These are phyloP conservation scores for Allygus modestus DNA, from an alignment of 2,888 invertebrate species.

Conservation along the genomic window DNA sequence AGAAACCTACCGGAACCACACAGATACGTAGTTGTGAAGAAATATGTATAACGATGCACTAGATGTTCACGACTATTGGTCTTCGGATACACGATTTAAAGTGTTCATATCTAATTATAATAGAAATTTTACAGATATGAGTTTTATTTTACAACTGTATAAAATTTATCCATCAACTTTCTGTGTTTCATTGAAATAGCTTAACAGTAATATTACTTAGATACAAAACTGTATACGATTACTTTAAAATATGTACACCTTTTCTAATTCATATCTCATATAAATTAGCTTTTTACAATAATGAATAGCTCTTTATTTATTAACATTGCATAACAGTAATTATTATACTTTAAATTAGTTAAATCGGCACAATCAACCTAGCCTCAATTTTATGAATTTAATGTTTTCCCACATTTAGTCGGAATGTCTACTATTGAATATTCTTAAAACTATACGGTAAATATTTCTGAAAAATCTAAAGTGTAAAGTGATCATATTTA, in stretches of 20 bases:
- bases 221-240: constrained; percentile 45
- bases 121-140: constrained; percentile 42
- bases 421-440: too few relatives aligned
- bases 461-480: too few relatives aligned
- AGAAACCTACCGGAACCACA: constrained; percentile 2
- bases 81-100: constrained; percentile 31
- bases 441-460: too few relatives aligned
- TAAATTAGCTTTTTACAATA: too few relatives aligned
- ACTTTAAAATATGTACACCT: not conserved
- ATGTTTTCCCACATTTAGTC: too few relatives aligned
- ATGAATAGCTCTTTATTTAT: too few relatives aligned
- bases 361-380: too few relatives aligned
- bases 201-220: constrained; percentile 20
- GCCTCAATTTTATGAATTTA: too few relatives aligned
- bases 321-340: too few relatives aligned
- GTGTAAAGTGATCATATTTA: too few relatives aligned
- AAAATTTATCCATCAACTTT: constrained; percentile 45
- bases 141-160: constrained; percentile 26
- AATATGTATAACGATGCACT: constrained; percentile 17
- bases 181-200: not conserved
- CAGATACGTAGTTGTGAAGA: constrained; percentile 14
- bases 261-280: too few relatives aligned
- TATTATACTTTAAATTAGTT: too few relatives aligned
- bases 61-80: constrained; percentile 18
- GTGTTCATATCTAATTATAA: constrained; percentile 25